Base-by-base conservation (phyloP, 2,797 vertebrate species). In the Eupleurogrammus muticus region DNA sequence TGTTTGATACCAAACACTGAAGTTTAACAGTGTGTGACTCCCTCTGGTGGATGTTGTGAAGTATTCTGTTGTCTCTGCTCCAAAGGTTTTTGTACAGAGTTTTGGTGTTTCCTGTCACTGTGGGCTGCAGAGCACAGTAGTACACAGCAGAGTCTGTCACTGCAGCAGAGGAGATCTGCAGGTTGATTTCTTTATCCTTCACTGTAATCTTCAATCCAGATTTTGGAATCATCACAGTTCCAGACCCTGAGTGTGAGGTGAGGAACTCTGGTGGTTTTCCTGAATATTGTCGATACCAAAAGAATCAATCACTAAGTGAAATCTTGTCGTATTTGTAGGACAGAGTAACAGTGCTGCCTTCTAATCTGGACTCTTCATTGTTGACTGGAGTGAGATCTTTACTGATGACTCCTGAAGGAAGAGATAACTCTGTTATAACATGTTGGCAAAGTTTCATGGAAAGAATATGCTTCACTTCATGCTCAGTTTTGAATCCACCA, bases 231-330 rank as follows among this genome's bases (percentile, higher is more conserved):
- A 28, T 28, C 0, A 50, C 11, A 50, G 10, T n/a, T 23, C 5
- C 38, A 42, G 38, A 4, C 23, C 5, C 28, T 6, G 6, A 3
- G 28, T 28, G 28, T 3, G 28, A 28, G 28, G 6, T 23, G 9
- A 13, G 13, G 20, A 51, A 51, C 11, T 66, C 21, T 66, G 56
- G 42, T 24, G 56, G 40, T 66, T 73, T 11, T 73, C 63, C 71
- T 38, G 71, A 63, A 66, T 73, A 46, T 47, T 74, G 63, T 61
- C 50, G 40, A 66, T 73, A 66, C 71, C 71, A 73, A 56, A 34
- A 57, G 38, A 57, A 57, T 24, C 11, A 0, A 62, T 62, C 47
- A 16, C 1, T 11, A 32, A n/a, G n/a, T n/a, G n/a, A 8, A 13
- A 16, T 9, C 0, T 49, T 49, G 36, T 32, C 5, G 32, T 35